phyloP scores from a whole-genome alignment of 1,140 invertebrate genomes.

The Drosophila melanica region DNA sequence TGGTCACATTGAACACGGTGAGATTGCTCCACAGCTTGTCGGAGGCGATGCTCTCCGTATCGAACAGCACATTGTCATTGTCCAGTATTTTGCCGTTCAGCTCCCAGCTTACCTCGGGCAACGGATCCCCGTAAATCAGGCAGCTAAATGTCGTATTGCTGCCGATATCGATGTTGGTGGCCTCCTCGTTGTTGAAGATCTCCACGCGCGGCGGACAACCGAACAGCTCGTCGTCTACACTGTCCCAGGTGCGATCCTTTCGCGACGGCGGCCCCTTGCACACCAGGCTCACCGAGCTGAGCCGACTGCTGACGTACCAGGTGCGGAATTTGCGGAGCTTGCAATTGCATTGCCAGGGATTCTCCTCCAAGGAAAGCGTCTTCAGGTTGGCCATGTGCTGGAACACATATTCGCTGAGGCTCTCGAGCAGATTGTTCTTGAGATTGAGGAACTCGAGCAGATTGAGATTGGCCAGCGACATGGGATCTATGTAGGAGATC shows the following conservation, averaged over 20 bases:
- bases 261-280: slow-evolving; percentile 87
- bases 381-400: slow-evolving; percentile 89
- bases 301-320: slow-evolving; percentile 89
- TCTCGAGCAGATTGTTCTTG: slow-evolving; percentile 88
- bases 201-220: slow-evolving; percentile 89
- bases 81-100: slow-evolving; percentile 88
- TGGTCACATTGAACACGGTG: slow-evolving; percentile 89
- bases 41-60: slow-evolving; percentile 73
- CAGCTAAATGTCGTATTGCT: slow-evolving; percentile 92
- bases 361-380: slow-evolving; percentile 91
- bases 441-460: slow-evolving; percentile 89
- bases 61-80: slow-evolving; percentile 84
- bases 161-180: slow-evolving; percentile 89
- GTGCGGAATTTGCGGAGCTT: slow-evolving; percentile 91
- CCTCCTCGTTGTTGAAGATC: slow-evolving; percentile 85
- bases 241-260: slow-evolving; percentile 87
- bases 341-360: slow-evolving; percentile 95
- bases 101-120: slow-evolving; percentile 93
- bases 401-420: slow-evolving; percentile 88
- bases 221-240: slow-evolving; percentile 88
- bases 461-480: slow-evolving; percentile 88
- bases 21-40: slow-evolving; percentile 88
- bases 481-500: slow-evolving; percentile 88
- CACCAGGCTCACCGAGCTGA: slow-evolving; percentile 87
- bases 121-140: slow-evolving; percentile 91